Evolutionary conservation across 2,113 vertebrate genomes (phyloP), one percentile per base, ranked within the genome.

Genomic region (Xiphophorus maculatus): DNA sequence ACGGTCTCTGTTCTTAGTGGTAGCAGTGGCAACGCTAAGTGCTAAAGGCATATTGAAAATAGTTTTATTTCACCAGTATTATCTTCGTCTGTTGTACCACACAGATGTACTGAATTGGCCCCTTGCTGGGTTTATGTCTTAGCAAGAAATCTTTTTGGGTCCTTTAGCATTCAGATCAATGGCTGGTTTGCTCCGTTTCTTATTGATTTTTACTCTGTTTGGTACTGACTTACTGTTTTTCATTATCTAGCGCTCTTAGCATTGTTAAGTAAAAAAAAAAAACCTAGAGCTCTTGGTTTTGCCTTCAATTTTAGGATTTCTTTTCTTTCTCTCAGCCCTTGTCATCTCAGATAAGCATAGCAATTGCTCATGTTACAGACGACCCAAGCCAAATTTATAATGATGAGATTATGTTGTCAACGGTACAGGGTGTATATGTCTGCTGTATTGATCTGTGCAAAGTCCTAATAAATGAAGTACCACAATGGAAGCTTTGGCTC

Each of bases 371-470:
- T 85, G 90, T 87, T 89, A 60, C 87, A 88, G 92, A 92, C 73
- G 84, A 90, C 84, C 87, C 86, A 77, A 88, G 90, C 90, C 92
- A 91, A 88, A 93, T 93, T 93, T 87, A 90, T 91, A 93, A 93
- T 89, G 87, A 93, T 94, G 91, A 93, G 90, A 94, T 94, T 94
- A 93, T 94, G 90, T 90, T 91, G 91, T 94, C 93, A 92, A 90
- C 90, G 86, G 84, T 73, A 78, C 88, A 85, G 92, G 86, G 91
- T 89, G 88, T 90, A 79, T 89, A 92, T 88, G 78, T 91, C 88
- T 87, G 74, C 66, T 17, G 65, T 91, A 94, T 94, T 89, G 91
- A 95, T 94, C 93, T 68, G 63, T 25, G 17, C 76, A 35, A 85
- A 74, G 85, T 87, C 79, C 84, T 94, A 92, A 93, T 93, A 92